Percentiles rank a stretch among this genome's conserved stretches.
phyloP scores from a whole-genome alignment of 2,888 invertebrate genomes.

The Saturnia japonica region DNA sequence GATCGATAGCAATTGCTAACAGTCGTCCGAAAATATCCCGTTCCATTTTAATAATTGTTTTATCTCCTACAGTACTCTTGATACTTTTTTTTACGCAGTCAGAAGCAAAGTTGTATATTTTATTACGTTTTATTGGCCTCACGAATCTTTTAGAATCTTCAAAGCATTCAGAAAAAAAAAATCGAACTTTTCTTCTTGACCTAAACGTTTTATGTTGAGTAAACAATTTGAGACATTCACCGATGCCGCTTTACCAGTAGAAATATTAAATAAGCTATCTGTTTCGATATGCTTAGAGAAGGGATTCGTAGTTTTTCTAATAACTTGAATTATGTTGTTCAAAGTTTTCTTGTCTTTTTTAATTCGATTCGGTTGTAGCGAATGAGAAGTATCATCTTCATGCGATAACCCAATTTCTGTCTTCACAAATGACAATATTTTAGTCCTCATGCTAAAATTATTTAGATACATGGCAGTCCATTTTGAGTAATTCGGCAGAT shows the following conservation, averaged over 20 bases:
- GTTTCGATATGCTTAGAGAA: constrained; percentile 23
- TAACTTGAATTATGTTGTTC: not conserved
- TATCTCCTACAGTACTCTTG: constrained; percentile 34
- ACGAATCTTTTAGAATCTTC: constrained; percentile 24
- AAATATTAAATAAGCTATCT: constrained; percentile 42
- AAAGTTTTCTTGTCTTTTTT: too few relatives aligned
- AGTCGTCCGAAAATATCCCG: constrained; percentile 35
- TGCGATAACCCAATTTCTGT: not conserved
- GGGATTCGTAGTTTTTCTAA: too few relatives aligned
- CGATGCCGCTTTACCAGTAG: constrained; percentile 38
- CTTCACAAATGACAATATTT: not conserved
- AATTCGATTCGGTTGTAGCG: too few relatives aligned
- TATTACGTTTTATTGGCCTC: too few relatives aligned
- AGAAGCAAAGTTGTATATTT: constrained; percentile 33
- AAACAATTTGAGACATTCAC: constrained; percentile 41
- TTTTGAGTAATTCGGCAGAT: too few relatives aligned
- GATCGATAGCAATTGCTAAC: constrained; percentile 38
- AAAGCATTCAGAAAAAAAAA: constrained; percentile 39
- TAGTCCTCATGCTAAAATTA: constrained; percentile 3
- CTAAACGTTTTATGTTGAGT: constrained; percentile 34
- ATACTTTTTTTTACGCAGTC: constrained; percentile 28
- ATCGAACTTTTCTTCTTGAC: constrained; percentile 33
- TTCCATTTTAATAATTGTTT: constrained; percentile 40
- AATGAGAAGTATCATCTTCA: not conserved
- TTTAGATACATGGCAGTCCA: too few relatives aligned